Conservation (phyloP, 2,797 vertebrate species). For the Leptodactylus fallax region DNA sequence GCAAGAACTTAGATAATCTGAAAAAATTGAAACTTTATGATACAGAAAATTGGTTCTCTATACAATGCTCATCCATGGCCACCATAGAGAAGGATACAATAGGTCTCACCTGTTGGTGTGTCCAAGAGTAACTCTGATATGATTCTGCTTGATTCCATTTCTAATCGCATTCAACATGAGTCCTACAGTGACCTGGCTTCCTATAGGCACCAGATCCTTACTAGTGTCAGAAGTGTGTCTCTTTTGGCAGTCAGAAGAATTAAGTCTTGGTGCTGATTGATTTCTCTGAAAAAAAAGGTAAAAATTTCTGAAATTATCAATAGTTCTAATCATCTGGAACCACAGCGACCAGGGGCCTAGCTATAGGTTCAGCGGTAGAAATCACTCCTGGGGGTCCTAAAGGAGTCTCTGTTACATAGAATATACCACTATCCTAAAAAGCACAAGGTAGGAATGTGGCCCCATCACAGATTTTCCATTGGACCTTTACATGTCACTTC, state of each 20-base stretch:
- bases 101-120: constrained; percentile 32
- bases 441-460: no score
- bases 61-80: no score
- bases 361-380: no score
- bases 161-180: constrained; percentile 44
- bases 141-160: constrained; percentile 46
- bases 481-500: no score
- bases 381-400: no score
- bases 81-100: not conserved
- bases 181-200: constrained; percentile 55
- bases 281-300: constrained; percentile 45
- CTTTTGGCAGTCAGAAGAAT: constrained; percentile 16
- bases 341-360: no score
- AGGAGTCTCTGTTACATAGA: no score
- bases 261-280: constrained; percentile 34
- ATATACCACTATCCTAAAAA: no score
- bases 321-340: not conserved
- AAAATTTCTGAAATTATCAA: not conserved
- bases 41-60: no score
- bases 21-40: no score
- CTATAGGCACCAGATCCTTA: constrained; percentile 26
- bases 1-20: no score
- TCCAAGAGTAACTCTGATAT: constrained; percentile 18
- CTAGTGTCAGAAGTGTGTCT: not conserved
- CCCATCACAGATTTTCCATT: no score